Evolutionary conservation across 2,113 vertebrate genomes (phyloP).

Genomic region (Micromys minutus): DNA sequence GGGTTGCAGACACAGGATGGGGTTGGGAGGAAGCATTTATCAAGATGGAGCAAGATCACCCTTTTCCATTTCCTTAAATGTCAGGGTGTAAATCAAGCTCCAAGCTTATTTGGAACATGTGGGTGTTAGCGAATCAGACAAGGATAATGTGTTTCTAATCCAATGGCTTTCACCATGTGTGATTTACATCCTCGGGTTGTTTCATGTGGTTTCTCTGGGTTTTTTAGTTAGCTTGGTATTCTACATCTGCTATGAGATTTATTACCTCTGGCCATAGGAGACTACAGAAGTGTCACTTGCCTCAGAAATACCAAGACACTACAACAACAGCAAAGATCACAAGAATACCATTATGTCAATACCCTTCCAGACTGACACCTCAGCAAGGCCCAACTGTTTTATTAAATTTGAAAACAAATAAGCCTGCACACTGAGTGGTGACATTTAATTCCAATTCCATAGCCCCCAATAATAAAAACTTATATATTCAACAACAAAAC

Average conservation of each 20-base stretch:
- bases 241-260: constrained; percentile 22
- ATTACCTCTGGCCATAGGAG: constrained; percentile 42
- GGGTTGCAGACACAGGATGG: not conserved
- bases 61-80: constrained; percentile 58
- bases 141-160: constrained; percentile 63
- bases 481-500: constrained; percentile 3
- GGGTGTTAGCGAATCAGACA: not conserved
- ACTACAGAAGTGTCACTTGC: constrained; percentile 70
- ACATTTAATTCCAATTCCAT: constrained; percentile 9
- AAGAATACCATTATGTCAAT: constrained; percentile 38
- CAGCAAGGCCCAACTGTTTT: constrained; percentile 56
- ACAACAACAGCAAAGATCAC: not conserved
- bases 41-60: not conserved
- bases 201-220: constrained; percentile 43
- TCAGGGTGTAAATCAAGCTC: constrained; percentile 49
- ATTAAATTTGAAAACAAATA: constrained; percentile 60
- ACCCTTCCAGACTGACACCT: not conserved
- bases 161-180: not conserved
- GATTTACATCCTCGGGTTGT: constrained; percentile 46
- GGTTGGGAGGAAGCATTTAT: not conserved
- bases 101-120: constrained; percentile 50
- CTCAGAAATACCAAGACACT: constrained; percentile 51
- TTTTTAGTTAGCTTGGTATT: constrained; percentile 59
- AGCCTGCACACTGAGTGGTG: not conserved
- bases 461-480: not conserved